phyloP scores from a whole-genome alignment of 2,888 invertebrate species.

The Lasiommata megera region DNA sequence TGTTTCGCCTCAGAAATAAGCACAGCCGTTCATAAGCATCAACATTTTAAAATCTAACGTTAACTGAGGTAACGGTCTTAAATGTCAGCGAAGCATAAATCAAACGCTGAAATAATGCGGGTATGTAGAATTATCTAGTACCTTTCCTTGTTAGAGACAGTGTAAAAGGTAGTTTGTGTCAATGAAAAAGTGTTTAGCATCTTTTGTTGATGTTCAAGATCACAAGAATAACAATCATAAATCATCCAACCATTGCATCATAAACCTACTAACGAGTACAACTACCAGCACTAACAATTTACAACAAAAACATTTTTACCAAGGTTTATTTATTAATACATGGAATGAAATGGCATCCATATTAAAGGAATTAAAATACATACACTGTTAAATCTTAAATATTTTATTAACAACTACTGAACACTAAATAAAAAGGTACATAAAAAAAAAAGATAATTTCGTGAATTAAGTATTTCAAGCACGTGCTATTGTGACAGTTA shows the following conservation, averaged over 20 bases:
- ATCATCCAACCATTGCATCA: background rate
- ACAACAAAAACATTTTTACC: background rate
- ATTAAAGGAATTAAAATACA: no score
- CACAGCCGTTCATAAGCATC: background rate
- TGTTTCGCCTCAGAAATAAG: constrained; percentile 1
- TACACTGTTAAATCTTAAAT: background rate
- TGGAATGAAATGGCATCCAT: no score
- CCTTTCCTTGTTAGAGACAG: no score
- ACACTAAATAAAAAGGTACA: background rate
- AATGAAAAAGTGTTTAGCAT: background rate
- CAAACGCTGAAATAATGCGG: background rate
- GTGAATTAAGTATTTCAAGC: background rate
- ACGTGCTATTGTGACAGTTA: constrained; percentile 3
- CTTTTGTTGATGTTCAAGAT: background rate
- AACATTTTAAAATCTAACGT: constrained; percentile 11
- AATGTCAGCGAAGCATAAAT: background rate
- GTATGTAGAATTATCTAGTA: no score
- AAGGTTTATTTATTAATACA: no score
- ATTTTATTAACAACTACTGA: background rate
- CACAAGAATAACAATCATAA: background rate
- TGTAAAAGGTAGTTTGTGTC: background rate
- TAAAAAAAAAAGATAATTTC: background rate
- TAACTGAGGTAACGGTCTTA: background rate
- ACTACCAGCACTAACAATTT: background rate
- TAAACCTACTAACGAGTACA: background rate